Base-by-base conservation (phyloP, 2,797 vertebrate species). In the Coregonus suidteri region DNA sequence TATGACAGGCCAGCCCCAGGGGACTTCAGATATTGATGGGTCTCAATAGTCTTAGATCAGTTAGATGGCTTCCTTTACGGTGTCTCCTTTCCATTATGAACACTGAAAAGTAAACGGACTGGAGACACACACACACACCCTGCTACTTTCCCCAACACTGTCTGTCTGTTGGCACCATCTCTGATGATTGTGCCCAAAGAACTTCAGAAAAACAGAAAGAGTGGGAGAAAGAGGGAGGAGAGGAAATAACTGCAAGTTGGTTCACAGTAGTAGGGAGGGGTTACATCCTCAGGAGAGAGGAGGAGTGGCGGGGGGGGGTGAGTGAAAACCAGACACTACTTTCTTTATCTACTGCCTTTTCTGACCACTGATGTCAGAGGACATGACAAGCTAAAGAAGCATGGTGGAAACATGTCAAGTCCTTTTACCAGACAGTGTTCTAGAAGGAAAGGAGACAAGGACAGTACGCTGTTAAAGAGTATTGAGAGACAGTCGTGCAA, bases 251-350 rank as follows among this genome's bases (percentile, higher is more conserved):
- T 85, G 90, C 18, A 2, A 20, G 75, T 77, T 37, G 82, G 88
- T 92, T 95, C 91, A 87, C 92, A 90, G 92, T 87, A 88, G 93
- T 92, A 87, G 88, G 89, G 88, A 94, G 94, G 52, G 93, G 91
- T 91, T 91, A 81, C 92, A 91, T 95, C 93, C 94, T 95, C 89
- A 73, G 78, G 86, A 77, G 74, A 76, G 20, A 34, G 76, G 65
- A 52, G 81, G 59, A 47, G 34, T 37, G 41, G 59, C 4, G 64
- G 74, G 47, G 59, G 47, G 72, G 41, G 47, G 16, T 37, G 75
- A 53, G 54, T 86, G 87, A 83, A 76, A 37, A 13, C 41, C 41
- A 0, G 41, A 47, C 41, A 47, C 15, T 20, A 25, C 71, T 75
- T 77, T 52, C 71, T 75, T 77, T 52, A 56, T 51, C 74, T 47